Evolutionary conservation across 92 coral and sea anemone genomes (phyloP).

Genomic region (Phenganax marumi): DNA sequence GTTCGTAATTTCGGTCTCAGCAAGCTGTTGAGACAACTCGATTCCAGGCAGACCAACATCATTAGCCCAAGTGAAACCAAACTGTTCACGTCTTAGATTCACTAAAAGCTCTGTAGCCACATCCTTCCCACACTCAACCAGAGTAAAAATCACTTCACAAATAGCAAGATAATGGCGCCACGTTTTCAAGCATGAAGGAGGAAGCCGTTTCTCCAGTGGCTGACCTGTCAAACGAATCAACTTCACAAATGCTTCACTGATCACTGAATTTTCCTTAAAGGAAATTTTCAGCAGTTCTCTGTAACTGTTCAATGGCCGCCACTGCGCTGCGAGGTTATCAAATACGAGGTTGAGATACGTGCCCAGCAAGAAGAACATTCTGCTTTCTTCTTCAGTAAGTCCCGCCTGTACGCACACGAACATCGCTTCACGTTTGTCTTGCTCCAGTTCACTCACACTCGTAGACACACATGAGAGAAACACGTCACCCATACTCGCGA

Average conservation of each 20-base stretch:
- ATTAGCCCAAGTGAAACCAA: slow-evolving; percentile 87
- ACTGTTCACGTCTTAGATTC: slow-evolving; percentile 61
- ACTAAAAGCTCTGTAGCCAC: slow-evolving; percentile 65
- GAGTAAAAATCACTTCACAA: slow-evolving; percentile 81
- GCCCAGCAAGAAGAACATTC: slow-evolving; percentile 55
- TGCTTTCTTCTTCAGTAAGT: slow-evolving; percentile 60
- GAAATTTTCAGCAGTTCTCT: slow-evolving; percentile 88
- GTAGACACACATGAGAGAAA: slow-evolving; percentile 64
- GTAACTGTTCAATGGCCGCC: slow-evolving; percentile 86
- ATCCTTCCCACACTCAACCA: slow-evolving; percentile 85
- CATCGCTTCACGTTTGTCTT: slow-evolving; percentile 63
- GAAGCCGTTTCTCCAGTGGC: slow-evolving; percentile 38
- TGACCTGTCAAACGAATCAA: slow-evolving; percentile 33
- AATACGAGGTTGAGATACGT: slow-evolving; percentile 76
- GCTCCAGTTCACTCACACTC: slow-evolving; percentile 56
- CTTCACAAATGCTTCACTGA: slow-evolving; percentile 73
- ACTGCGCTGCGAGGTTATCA: slow-evolving; percentile 76
- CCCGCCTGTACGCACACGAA: slow-evolving; percentile 64
- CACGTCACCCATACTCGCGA: slow-evolving; percentile 74
- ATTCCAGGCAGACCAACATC: slow-evolving; percentile 65
- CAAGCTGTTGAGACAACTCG: slow-evolving; percentile 23
- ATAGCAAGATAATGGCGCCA: slow-evolving; percentile 74
- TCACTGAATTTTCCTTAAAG: slow-evolving; percentile 66
- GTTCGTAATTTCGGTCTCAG: not conserved
- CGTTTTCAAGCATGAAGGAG: slow-evolving; percentile 55